Evolutionary conservation across 2,888 invertebrate species (phyloP), one percentile per base, ranked within the genome.

Genomic region (Dilophus febrilis): DNA sequence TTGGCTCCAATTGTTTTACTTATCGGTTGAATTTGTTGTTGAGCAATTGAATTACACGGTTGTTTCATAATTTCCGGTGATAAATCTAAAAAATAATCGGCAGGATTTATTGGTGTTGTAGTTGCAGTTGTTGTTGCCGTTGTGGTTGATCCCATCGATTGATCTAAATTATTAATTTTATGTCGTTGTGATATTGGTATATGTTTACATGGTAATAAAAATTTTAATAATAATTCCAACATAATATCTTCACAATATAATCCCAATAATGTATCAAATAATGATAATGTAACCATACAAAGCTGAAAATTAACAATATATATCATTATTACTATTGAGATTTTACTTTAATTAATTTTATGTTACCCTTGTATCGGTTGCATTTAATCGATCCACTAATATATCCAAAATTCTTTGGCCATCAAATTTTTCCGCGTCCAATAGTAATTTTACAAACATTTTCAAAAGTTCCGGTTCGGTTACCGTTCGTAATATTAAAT

Each of bases 231-330:
- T 37, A 95, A 66, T 55, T 92, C 90, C 50, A 91, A 66, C 85
- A 97, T 87, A 35, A 95, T 76, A 59, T 97, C 97, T 62, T 97
- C 97, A 64, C 91, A 94, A 61, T 92, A 86, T 44, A 95, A 66
- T 51, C 86, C 82, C 38, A 95, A 71, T 44, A 97, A 66, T 0
- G 91, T 90, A 57, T 90, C 84, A 61, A 97, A 86, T 11, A 97
- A 64, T 0, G 88, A 80, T 50, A 97, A 65, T 0, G 94, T 85
- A 10, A 92, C 88, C 51, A 92, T 71, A 46, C 90, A 86, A 13
- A 85, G 61, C 75, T 80, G 66, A n/a, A n/a, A n/a, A n/a, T n/a
- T n/a, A n/a, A n/a, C n/a, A n/a, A n/a, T n/a, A n/a, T n/a, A n/a
- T n/a, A n/a, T n/a, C n/a, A n/a, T n/a, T n/a, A n/a, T n/a, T n/a